Base-by-base conservation (phyloP, 2,888 invertebrate genomes). In the Portevinia maculata region DNA sequence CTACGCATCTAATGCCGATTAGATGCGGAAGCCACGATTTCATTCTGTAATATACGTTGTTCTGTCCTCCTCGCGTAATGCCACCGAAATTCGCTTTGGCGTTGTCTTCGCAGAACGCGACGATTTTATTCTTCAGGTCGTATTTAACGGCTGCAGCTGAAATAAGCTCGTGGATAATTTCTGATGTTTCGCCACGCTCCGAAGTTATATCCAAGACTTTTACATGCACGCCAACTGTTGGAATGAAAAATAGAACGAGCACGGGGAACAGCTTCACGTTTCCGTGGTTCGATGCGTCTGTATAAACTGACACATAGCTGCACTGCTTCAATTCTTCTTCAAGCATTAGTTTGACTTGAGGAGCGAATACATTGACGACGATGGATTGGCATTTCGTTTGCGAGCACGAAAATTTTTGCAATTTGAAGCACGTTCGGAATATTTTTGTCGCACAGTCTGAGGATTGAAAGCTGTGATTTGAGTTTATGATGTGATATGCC, bases 1-100 rank as follows among this genome's bases (percentile, higher is more conserved):
- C 79, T 6, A 30, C 52, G 46, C 75, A 79, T 11, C 71, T 76
- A 24, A 84, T 70, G 32, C 79, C 76, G 17, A 76, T 34, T 19
- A 79, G 46, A 50, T 69, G 53, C 8, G 73, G 73, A 17, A 50
- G 21, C 67, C 30, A 73, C 30, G 37, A 5, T 30, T 67, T 53
- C 37, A 79, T 50, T 62, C 39, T 39, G 53, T 17, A 8, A 44
- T 28, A 79, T 0, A 28, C 28, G 28, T 28, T 28, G 6, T 28
- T 28, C 28, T 28, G 6, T 0, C 28, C 28, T 28, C 1, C 28
- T 0, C 28, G 1, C 7, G 28, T 28, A 28, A 6, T 7, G 7
- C 28, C 28, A 1, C 28, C 28, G 7, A n/a, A 28, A 28, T 28
- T 1, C 6, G 7, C 28, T 28, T 28, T 28, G 6, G 28, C 28